These are phyloP conservation scores for Zeus faber DNA, from an alignment of 2,113 vertebrate genomes.

Conservation along the genomic window DNA sequence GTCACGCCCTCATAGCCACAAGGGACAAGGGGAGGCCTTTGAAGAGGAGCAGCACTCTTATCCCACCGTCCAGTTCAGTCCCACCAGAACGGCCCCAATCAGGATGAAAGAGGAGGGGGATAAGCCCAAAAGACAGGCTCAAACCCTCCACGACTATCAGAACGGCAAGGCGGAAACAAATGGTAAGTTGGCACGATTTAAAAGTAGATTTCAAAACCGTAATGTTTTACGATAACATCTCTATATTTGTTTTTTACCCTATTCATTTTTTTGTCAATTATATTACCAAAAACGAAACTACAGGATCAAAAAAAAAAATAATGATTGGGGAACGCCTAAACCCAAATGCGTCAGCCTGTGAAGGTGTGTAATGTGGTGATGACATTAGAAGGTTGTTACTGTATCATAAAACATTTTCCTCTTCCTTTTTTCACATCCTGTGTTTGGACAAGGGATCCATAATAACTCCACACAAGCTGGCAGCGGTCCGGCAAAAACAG, in stretches of 20 bases:
- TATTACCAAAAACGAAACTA: background rate
- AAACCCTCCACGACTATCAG: conserved; percentile 57
- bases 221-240: too few species aligned
- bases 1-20: conserved; percentile 1
- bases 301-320: background rate
- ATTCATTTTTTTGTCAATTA: background rate
- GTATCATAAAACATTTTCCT: conserved; percentile 26
- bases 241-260: background rate
- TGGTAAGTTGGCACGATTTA: conserved; percentile 76
- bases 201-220: too few species aligned
- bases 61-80: conserved; percentile 61
- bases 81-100: conserved; percentile 61
- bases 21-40: conserved; percentile 20
- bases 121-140: conserved; percentile 60
- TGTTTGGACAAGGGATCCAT: conserved; percentile 44
- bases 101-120: conserved; percentile 58
- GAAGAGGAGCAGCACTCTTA: conserved; percentile 25
- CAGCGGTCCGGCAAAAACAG: conserved; percentile 51
- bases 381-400: conserved; percentile 6
- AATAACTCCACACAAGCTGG: conserved; percentile 43
- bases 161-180: conserved; percentile 57
- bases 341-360: conserved; percentile 2
- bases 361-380: conserved; percentile 9
- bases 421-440: conserved; percentile 45
- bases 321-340: background rate